Conservation (phyloP, 2,888 invertebrate genomes). For the Taphrorychus bicolor region DNA sequence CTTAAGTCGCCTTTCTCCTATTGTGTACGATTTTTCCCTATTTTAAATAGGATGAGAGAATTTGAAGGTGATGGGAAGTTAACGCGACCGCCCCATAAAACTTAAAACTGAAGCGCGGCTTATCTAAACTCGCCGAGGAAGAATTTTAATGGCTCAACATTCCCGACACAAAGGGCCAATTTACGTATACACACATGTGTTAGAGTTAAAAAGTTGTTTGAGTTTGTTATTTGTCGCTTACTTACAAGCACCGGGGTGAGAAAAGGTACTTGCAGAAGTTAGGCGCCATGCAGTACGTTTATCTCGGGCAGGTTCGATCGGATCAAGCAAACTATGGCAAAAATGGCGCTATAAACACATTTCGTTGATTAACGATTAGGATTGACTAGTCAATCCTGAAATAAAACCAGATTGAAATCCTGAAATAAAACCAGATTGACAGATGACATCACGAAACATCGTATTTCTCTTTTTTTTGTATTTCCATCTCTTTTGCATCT, state of each 20-base stretch:
- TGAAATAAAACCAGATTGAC: no score
- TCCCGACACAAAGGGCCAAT: background rate
- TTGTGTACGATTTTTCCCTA: background rate
- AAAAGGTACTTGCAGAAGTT: no score
- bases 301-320: no score
- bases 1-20: background rate
- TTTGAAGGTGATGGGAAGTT: background rate
- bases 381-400: no score
- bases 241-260: constrained; percentile 10
- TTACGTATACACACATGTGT: background rate
- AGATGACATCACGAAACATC: no score
- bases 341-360: no score
- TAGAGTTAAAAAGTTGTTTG: background rate
- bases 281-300: no score
- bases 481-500: no score
- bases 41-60: background rate
- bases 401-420: no score
- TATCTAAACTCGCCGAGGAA: background rate
- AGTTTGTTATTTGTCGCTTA: constrained; percentile 1
- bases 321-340: no score
- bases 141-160: constrained; percentile 7
- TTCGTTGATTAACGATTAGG: no score
- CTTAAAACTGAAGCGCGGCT: background rate
- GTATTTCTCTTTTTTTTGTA: no score
- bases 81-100: background rate